A percentile compares a stretch with the other conserved stretches of the same genome.
phyloP scores from a whole-genome alignment of 2,113 vertebrate species.

The Cricetomys ansorgei region DNA sequence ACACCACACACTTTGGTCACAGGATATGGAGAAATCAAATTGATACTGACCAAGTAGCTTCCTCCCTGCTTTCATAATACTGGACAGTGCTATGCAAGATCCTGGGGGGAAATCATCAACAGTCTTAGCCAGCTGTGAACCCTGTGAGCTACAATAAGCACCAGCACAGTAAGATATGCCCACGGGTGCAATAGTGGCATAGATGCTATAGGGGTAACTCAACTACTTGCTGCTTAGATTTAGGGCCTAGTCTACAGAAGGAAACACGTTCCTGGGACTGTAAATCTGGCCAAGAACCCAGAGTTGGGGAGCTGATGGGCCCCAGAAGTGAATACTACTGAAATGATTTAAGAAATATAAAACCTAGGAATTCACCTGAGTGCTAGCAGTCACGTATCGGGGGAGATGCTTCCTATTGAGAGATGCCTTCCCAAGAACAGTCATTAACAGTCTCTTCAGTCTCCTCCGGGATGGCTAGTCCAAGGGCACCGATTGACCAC shows the following conservation, averaged over 20 bases:
- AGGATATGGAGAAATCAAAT: not conserved
- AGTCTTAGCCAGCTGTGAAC: not conserved
- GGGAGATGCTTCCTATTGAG: too few relatives aligned
- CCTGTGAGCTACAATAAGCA: not conserved
- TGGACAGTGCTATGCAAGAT: not conserved
- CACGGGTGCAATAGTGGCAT: not conserved
- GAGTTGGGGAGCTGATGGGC: not conserved
- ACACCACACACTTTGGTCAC: not conserved
- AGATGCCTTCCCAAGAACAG: too few relatives aligned
- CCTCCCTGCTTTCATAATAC: not conserved
- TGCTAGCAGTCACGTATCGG: too few relatives aligned
- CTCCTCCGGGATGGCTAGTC: too few relatives aligned
- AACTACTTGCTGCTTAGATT: not conserved
- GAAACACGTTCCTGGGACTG: not conserved
- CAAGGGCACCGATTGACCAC: too few relatives aligned
- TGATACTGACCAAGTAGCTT: not conserved
- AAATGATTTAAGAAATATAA: too few relatives aligned
- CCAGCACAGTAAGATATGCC: not conserved
- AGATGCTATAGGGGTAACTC: not conserved
- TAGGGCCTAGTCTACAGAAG: not conserved
- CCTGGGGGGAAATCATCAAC: not conserved
- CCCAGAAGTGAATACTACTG: not conserved
- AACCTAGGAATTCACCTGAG: too few relatives aligned
- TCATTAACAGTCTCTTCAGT: too few relatives aligned
- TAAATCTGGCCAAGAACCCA: not conserved